Percentiles rank a stretch among this genome's conserved stretches.
phyloP scores from a whole-genome alignment of 1,140 invertebrate species.

The Sipha flava region DNA sequence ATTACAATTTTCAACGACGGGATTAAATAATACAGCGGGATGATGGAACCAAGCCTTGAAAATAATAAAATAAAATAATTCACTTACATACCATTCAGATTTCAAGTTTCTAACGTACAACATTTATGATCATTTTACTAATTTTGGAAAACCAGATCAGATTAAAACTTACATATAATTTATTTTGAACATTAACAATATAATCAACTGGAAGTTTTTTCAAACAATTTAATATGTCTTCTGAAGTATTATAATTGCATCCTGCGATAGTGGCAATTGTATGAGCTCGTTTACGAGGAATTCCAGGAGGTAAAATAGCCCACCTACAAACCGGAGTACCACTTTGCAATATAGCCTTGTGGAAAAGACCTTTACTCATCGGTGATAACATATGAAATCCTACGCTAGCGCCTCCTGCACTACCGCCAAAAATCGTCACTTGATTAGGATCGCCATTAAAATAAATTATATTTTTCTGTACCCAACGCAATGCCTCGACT shows the following conservation, averaged over 20 bases:
- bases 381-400: conserved; percentile 35
- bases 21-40: not conserved
- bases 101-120: too few species aligned
- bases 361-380: conserved; percentile 40
- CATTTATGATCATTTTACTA: too few species aligned
- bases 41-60: not conserved
- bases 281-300: not conserved
- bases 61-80: not conserved
- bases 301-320: not conserved
- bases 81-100: too few species aligned
- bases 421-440: conserved; percentile 36
- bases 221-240: conserved; percentile 52
- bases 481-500: conserved; percentile 35
- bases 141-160: too few species aligned
- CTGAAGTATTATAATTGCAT: conserved; percentile 48
- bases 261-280: conserved; percentile 48
- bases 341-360: conserved; percentile 44
- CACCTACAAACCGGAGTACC: conserved; percentile 46
- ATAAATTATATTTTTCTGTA: conserved; percentile 34
- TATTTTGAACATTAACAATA: not conserved
- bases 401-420: conserved; percentile 27
- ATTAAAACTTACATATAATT: not conserved
- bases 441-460: conserved; percentile 35
- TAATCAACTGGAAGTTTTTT: conserved; percentile 44
- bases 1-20: not conserved